These are phyloP conservation scores for Linnaemya tessellans DNA, from an alignment of 2,888 invertebrate genomes.

Conservation along the genomic window DNA sequence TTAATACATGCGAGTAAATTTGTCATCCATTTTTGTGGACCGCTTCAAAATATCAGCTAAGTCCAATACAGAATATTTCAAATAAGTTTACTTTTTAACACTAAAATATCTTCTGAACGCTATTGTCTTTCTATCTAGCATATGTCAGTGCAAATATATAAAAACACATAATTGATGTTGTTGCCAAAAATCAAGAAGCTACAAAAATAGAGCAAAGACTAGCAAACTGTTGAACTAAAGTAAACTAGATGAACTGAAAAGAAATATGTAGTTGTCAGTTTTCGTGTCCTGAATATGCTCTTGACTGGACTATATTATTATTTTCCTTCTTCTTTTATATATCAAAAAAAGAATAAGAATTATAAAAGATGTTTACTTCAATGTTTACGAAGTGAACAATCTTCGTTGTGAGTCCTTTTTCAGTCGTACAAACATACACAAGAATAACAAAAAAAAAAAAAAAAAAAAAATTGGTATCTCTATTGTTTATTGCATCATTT, in stretches of 20 bases:
- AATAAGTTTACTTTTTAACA: no score
- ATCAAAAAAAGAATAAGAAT: slow-evolving; percentile 22
- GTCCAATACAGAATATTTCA: no score
- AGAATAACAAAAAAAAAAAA: no score
- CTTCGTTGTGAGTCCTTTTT: slow-evolving; percentile 24
- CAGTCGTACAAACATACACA: not conserved
- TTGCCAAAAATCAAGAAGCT: slow-evolving; percentile 18
- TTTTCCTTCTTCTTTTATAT: slow-evolving; percentile 5
- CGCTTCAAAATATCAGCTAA: no score
- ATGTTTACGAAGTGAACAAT: slow-evolving; percentile 53
- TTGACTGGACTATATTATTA: not conserved
- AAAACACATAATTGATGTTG: not conserved
- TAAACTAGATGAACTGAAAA: slow-evolving; percentile 75
- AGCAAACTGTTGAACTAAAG: slow-evolving; percentile 74
- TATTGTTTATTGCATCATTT: slow-evolving; percentile 61
- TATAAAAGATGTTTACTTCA: slow-evolving; percentile 62
- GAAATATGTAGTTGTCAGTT: slow-evolving; percentile 62
- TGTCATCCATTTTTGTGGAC: no score
- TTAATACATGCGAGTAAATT: no score
- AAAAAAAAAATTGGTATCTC: slow-evolving; percentile 20
- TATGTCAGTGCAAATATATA: no score
- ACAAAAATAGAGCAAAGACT: slow-evolving; percentile 10
- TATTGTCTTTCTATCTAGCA: no score
- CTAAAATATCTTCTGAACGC: no score
- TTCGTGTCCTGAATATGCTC: slow-evolving; percentile 46